A percentile compares a stretch with the other conserved stretches of the same genome.
These are phyloP conservation scores for Shargacucullia verbasci DNA, from an alignment of 2,888 invertebrate genomes.

Conservation along the genomic window DNA sequence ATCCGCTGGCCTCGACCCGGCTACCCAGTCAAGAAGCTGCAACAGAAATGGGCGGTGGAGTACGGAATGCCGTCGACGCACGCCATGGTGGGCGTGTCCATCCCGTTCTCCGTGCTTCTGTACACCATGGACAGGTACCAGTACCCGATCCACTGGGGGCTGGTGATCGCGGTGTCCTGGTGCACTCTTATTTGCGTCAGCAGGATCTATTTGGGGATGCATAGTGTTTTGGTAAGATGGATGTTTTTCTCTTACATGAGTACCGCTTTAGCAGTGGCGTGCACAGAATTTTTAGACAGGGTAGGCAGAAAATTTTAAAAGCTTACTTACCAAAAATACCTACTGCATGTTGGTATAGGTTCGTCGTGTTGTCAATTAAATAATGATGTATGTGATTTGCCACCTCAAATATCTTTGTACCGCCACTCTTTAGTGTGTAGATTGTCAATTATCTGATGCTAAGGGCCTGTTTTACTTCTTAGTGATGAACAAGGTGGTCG, in stretches of 20 bases:
- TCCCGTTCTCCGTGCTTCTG: constrained; percentile 95
- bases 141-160: constrained; percentile 90
- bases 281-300: too few species aligned
- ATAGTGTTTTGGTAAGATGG: constrained; percentile 93
- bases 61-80: constrained; percentile 99
- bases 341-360: too few species aligned
- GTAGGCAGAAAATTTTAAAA: too few species aligned
- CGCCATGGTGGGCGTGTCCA: constrained; percentile 96
- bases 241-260: not conserved
- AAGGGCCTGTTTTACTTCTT: too few species aligned
- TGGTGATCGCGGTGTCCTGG: constrained; percentile 90
- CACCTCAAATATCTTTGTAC: too few species aligned
- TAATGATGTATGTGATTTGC: too few species aligned
- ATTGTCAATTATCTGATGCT: too few species aligned
- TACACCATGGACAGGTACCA: constrained; percentile 94
- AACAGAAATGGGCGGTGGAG: constrained; percentile 96
- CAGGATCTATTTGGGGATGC: constrained; percentile 97
- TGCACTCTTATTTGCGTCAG: constrained; percentile 95
- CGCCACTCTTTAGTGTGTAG: too few species aligned
- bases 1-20: constrained; percentile 96
- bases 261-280: too few species aligned
- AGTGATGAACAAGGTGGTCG: too few species aligned
- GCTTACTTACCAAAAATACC: too few species aligned
- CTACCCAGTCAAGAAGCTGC: constrained; percentile 94
- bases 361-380: too few species aligned